Evolutionary conservation across 2,797 vertebrate species (phyloP), one percentile per base, ranked within the genome.

Genomic region (Epinephelus awoara): DNA sequence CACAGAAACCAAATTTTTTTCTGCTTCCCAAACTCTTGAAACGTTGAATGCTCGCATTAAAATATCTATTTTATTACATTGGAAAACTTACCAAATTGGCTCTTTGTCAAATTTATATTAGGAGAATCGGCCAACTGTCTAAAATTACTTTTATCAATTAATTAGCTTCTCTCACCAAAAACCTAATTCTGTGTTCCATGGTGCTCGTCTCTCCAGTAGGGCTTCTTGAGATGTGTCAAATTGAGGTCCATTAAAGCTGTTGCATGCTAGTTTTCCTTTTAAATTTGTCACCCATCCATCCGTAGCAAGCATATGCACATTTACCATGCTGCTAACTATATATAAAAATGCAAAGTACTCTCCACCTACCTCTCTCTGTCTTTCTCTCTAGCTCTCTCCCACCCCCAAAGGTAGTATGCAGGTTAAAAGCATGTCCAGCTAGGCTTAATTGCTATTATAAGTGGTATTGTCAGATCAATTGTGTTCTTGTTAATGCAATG

Each of bases 391-490:
- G 34, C 63, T 58, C 58, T 19, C 51, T 57, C 55, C 68, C 54
- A 67, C 78, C 69, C 67, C 52, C 67, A 73, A 67, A 86, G 72
- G 81, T 80, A 80, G 58, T 63, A 47, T 40, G 4, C 80, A 72
- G 88, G 84, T 91, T 92, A 88, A 92, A 92, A 89, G 88, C 88
- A 82, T 91, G 79, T 88, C 77, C 75, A 75, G 46, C 66, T 14
- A 1, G 4, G 42, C 66, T 77, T 93, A 78, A 89, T 92, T 92
- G 86, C 80, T 75, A 83, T 90, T 94, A 83, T 92, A 92, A 94
- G 81, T 91, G 85, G 73, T 92, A 91, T 91, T 94, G 90, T 93
- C 91, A 91, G 91, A 94, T 93, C 93, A 93, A 78, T 94, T 90
- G 87, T 89, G 74, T 86, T 84, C 86, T 90, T 91, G 91, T 94